phyloP scores from a whole-genome alignment of 2,797 vertebrate species.

The Gymnothorax reevesii region DNA sequence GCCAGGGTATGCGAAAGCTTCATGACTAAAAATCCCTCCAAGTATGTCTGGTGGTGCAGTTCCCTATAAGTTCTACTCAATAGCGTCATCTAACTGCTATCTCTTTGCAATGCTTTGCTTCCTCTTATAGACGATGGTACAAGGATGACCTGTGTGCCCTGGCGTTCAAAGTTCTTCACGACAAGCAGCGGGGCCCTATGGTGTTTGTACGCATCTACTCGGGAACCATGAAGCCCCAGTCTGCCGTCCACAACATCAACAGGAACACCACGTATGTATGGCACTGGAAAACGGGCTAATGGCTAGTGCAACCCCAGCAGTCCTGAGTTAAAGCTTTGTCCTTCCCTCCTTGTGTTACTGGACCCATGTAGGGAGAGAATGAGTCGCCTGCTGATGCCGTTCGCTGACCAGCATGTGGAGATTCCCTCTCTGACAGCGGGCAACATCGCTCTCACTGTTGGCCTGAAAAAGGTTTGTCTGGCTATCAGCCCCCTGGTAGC shows the following conservation, averaged over 20 bases:
- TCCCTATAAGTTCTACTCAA: background rate
- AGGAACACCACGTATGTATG: conserved; percentile 82
- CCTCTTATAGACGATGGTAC: conserved; percentile 82
- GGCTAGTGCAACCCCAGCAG: background rate
- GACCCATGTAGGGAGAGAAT: conserved; percentile 82
- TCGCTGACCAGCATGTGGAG: conserved; percentile 94
- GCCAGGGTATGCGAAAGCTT: no score
- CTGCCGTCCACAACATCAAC: conserved; percentile 89
- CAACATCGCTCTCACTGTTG: conserved; percentile 93
- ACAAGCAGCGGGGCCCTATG: conserved; percentile 92
- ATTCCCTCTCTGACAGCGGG: conserved; percentile 87
- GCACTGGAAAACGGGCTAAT: no score
- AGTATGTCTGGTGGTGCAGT: background rate
- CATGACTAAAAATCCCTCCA: no score
- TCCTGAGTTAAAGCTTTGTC: background rate
- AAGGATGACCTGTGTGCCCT: conserved; percentile 89
- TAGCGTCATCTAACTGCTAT: background rate
- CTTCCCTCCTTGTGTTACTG: conserved; percentile 8
- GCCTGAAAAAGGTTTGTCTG: conserved; percentile 85
- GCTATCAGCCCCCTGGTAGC: background rate
- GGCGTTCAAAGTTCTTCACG: conserved; percentile 95
- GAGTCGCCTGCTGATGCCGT: conserved; percentile 90
- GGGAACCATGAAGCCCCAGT: conserved; percentile 86
- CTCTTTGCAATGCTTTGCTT: background rate
- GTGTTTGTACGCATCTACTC: conserved; percentile 95